Conservation (phyloP, 2,888 invertebrate genomes). For the Nomada fabriciana region DNA sequence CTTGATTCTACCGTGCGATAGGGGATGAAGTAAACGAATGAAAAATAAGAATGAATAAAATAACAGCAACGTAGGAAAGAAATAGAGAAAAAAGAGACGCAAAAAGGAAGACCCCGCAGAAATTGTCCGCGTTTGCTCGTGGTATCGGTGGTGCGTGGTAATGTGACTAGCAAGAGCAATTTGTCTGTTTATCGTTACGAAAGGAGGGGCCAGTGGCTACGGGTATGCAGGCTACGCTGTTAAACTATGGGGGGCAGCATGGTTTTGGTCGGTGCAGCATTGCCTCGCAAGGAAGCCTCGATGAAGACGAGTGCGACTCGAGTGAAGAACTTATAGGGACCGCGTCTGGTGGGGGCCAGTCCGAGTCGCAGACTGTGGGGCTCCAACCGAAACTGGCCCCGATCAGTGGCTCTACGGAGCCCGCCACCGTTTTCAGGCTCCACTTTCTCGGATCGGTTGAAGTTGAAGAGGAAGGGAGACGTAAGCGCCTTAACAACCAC, state of each 20-base stretch:
- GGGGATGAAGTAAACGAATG: not conserved
- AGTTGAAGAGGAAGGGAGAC: slow-evolving; percentile 92
- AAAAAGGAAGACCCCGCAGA: slow-evolving; percentile 5
- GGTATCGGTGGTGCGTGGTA: slow-evolving; percentile 81
- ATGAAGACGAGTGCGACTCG: slow-evolving; percentile 84
- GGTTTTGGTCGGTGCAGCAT: slow-evolving; percentile 82
- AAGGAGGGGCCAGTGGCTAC: slow-evolving; percentile 81
- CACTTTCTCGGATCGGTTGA: slow-evolving; percentile 94
- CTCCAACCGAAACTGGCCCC: slow-evolving; percentile 80
- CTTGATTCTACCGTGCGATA: not conserved
- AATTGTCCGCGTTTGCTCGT: slow-evolving; percentile 72
- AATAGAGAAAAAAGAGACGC: slow-evolving; percentile 13
- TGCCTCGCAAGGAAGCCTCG: slow-evolving; percentile 82
- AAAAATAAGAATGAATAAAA: too few relatives aligned
- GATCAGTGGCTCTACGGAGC: slow-evolving; percentile 78
- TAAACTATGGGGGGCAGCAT: slow-evolving; percentile 82
- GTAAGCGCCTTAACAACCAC: slow-evolving; percentile 93
- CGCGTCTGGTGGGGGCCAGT: slow-evolving; percentile 80
- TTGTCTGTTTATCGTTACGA: slow-evolving; percentile 81
- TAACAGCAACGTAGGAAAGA: not conserved
- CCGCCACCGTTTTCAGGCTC: slow-evolving; percentile 90
- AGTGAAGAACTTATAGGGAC: slow-evolving; percentile 83
- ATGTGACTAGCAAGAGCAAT: slow-evolving; percentile 80
- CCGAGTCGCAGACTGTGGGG: slow-evolving; percentile 75
- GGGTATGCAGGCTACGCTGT: slow-evolving; percentile 80